Conservation (phyloP, 2,797 vertebrate genomes). For the Pipistrellus pygmaeus region DNA sequence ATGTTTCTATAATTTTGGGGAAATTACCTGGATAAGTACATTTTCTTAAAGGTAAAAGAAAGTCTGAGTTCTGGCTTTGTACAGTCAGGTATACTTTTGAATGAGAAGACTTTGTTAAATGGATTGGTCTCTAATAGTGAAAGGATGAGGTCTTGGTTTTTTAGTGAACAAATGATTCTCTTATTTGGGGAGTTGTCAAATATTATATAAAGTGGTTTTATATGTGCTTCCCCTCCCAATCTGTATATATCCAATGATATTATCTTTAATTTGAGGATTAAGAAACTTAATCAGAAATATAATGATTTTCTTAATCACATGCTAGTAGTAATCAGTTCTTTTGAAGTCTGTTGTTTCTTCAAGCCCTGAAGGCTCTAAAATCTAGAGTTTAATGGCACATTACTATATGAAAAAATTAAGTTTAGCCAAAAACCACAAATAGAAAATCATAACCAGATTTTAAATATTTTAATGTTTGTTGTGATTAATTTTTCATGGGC, state of each 20-base stretch:
- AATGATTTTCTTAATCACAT: neutral
- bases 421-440: neutral
- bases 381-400: neutral
- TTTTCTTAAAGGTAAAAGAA: conserved; percentile 4
- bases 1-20: neutral
- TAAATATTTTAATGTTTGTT: conserved; percentile 27
- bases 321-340: conserved; percentile 30
- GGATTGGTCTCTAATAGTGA: neutral
- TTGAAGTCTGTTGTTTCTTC: conserved; percentile 40
- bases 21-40: neutral
- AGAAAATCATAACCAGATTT: conserved; percentile 24
- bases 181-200: neutral
- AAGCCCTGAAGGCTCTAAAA: neutral
- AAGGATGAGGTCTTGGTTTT: neutral
- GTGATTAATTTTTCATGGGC: neutral
- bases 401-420: neutral
- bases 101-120: neutral
- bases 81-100: neutral
- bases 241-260: neutral
- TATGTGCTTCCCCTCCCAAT: neutral
- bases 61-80: neutral
- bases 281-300: neutral
- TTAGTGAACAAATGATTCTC: neutral
- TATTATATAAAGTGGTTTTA: neutral
- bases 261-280: neutral